phyloP scores from a whole-genome alignment of 1,140 invertebrate species.

The Drosophila tropicalis region DNA sequence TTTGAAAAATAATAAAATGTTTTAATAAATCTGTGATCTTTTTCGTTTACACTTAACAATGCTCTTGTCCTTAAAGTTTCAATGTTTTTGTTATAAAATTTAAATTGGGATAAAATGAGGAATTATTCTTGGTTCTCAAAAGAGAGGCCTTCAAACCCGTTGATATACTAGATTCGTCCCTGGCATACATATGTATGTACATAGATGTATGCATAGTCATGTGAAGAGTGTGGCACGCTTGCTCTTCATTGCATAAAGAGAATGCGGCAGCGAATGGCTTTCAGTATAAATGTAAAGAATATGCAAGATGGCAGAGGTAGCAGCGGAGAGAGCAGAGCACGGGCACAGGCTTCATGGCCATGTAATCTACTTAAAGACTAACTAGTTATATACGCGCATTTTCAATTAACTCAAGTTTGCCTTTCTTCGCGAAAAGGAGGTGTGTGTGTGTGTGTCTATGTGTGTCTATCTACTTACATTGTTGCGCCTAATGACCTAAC shows the following conservation, averaged over 20 bases:
- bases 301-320: neutral
- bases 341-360: conserved; percentile 2
- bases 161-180: neutral
- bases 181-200: neutral
- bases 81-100: too few relatives aligned
- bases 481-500: conserved; percentile 11
- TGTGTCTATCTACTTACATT: conserved; percentile 3
- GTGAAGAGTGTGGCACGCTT: conserved; percentile 4
- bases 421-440: conserved; percentile 12
- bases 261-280: conserved; percentile 8
- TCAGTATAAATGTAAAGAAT: neutral
- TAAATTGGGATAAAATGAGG: too few relatives aligned
- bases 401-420: conserved; percentile 14
- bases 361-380: conserved; percentile 13
- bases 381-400: conserved; percentile 14
- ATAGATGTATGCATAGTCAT: neutral
- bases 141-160: too few relatives aligned
- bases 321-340: neutral
- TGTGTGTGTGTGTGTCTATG: neutral
- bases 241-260: conserved; percentile 8
- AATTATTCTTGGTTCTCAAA: too few relatives aligned
- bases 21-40: too few relatives aligned
- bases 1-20: too few relatives aligned
- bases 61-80: too few relatives aligned
- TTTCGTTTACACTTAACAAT: too few relatives aligned